These are phyloP conservation scores for Pachycephus smyrnensis DNA, from an alignment of 2,888 invertebrate species.

Conservation along the genomic window DNA sequence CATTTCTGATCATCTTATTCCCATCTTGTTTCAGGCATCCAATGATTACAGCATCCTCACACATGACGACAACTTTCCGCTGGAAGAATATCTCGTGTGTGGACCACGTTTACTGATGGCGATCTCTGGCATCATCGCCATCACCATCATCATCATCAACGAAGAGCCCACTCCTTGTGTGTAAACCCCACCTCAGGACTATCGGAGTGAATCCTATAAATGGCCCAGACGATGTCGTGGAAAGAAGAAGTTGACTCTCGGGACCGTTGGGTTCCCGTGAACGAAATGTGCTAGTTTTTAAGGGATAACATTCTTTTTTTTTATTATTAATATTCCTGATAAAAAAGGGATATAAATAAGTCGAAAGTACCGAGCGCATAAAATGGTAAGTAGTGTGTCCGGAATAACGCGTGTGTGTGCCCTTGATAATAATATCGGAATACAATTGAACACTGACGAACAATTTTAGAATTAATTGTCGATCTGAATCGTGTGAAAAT, in stretches of 20 bases:
- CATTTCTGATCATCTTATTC: not conserved
- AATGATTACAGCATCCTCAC: slow-evolving; percentile 55
- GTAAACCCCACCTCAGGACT: slow-evolving; percentile 42
- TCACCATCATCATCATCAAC: not conserved
- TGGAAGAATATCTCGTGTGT: slow-evolving; percentile 48
- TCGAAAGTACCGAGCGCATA: slow-evolving; percentile 9
- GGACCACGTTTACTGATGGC: slow-evolving; percentile 47
- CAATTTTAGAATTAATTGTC: not conserved
- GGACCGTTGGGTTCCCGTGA: slow-evolving; percentile 53
- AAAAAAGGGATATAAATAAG: slow-evolving; percentile 10
- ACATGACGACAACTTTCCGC: slow-evolving; percentile 27
- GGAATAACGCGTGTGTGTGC: slow-evolving; percentile 3
- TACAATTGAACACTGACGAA: not conserved
- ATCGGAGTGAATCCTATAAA: slow-evolving; percentile 66
- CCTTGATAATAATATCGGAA: not conserved
- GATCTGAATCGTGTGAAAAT: not conserved
- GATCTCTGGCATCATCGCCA: not conserved
- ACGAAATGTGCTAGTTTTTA: slow-evolving; percentile 53
- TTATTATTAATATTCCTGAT: slow-evolving; percentile 2
- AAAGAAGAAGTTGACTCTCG: slow-evolving; percentile 54
- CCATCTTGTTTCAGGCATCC: slow-evolving; percentile 13
- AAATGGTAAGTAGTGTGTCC: slow-evolving; percentile 7
- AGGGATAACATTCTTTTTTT: slow-evolving; percentile 31
- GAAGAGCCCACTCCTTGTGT: not conserved
- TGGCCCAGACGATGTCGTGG: slow-evolving; percentile 54